Percentiles rank a stretch among this genome's conserved stretches.
These are phyloP conservation scores for Rhinichthys osculus DNA, from an alignment of 2,797 vertebrate species.

Conservation along the genomic window DNA sequence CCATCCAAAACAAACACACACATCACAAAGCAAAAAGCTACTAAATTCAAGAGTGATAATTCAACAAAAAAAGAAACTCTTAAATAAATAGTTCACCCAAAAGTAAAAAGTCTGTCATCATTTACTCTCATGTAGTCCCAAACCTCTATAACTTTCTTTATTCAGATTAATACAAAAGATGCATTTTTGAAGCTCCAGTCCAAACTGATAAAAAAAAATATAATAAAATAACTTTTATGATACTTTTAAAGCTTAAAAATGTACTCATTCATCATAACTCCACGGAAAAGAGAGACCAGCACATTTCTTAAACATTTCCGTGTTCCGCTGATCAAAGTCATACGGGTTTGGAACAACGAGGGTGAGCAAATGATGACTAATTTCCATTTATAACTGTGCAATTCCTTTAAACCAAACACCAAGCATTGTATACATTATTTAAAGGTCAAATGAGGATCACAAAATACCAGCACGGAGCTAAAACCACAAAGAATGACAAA, in stretches of 20 bases:
- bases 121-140: background rate
- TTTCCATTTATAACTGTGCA: background rate
- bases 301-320: background rate
- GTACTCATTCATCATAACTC: background rate
- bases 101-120: background rate
- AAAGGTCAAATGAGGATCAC: background rate
- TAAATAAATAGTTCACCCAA: background rate
- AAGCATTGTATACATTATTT: background rate
- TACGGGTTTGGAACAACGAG: background rate
- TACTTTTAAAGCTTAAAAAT: background rate
- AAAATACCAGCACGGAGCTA: constrained; percentile 2
- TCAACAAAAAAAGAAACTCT: no score
- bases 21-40: background rate
- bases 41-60: background rate
- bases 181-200: background rate
- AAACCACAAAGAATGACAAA: constrained; percentile 15
- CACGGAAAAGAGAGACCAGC: background rate
- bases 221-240: background rate
- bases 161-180: background rate
- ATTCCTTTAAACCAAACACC: constrained; percentile 1
- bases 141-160: background rate
- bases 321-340: background rate
- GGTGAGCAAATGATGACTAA: background rate
- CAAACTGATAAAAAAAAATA: background rate
- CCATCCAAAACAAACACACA: constrained; percentile 36